Evolutionary conservation across 2,797 vertebrate species (phyloP).

Genomic region (Crenichthys baileyi): DNA sequence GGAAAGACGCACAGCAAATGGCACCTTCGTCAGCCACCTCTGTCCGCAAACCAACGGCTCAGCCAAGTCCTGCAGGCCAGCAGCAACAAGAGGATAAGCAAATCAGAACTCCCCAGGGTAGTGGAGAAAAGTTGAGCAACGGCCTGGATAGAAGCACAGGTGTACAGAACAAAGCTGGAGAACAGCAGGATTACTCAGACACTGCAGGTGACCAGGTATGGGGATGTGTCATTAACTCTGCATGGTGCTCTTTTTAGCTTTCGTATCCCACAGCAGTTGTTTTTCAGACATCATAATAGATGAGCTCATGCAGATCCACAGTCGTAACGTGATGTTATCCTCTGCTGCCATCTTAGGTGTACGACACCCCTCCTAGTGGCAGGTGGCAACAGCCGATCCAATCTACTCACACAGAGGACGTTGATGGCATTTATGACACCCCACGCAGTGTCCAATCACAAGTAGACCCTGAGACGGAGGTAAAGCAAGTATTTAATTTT

Average conservation of each 20-base stretch:
- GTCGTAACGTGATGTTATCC: not conserved
- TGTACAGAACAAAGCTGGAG: conserved; percentile 54
- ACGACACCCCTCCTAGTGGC: conserved; percentile 87
- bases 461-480: conserved; percentile 74
- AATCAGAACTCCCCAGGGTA: conserved; percentile 26
- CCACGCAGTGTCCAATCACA: conserved; percentile 77
- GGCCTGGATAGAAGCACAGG: conserved; percentile 53
- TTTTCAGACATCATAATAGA: not conserved
- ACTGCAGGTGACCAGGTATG: conserved; percentile 77
- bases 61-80: conserved; percentile 9
- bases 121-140: conserved; percentile 54
- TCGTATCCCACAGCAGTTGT: not conserved
- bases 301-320: not conserved
- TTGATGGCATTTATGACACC: conserved; percentile 83
- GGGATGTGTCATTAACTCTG: not conserved
- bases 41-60: conserved; percentile 34
- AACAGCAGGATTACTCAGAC: conserved; percentile 56
- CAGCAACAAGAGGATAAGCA: conserved; percentile 57
- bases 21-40: conserved; percentile 6
- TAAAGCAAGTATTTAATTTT: conserved; percentile 31
- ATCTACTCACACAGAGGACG: conserved; percentile 45
- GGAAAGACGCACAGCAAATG: conserved; percentile 72
- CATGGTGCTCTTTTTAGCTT: not conserved
- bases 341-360: conserved; percentile 79
- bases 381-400: conserved; percentile 77